phyloP scores from a whole-genome alignment of 1,140 invertebrate species.

The Teleogryllus occipitalis region DNA sequence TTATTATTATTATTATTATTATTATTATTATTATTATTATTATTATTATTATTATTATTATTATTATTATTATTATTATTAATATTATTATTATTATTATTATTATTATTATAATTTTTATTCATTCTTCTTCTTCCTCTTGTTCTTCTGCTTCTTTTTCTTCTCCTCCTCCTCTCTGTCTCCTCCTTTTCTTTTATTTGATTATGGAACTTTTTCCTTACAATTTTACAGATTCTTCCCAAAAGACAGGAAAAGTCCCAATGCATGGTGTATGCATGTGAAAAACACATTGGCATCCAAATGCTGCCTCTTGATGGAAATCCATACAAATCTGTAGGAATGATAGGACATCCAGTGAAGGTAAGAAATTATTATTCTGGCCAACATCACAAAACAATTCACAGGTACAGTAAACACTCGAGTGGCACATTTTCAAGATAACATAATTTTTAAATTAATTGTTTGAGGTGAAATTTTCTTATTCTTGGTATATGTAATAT shows the following conservation, averaged over 20 bases:
- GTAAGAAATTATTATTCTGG: constrained; percentile 29
- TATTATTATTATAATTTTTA: not conserved
- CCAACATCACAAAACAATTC: not conserved
- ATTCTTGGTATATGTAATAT: too few relatives aligned
- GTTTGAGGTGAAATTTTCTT: not conserved
- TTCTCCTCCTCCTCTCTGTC: not conserved
- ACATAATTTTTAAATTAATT: not conserved
- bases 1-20: not conserved
- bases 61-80: not conserved
- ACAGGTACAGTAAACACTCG: too few relatives aligned
- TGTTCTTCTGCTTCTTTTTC: not conserved
- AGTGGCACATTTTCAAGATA: not conserved
- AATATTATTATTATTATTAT: not conserved
- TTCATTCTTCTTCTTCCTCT: too few relatives aligned
- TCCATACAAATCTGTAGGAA: constrained; percentile 56
- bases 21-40: not conserved
- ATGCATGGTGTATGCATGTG: constrained; percentile 54
- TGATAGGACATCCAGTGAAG: constrained; percentile 53
- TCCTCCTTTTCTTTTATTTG: not conserved
- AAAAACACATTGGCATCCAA: constrained; percentile 57
- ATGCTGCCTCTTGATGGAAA: constrained; percentile 62
- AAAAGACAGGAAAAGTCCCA: constrained; percentile 28
- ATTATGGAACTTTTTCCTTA: constrained; percentile 14
- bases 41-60: not conserved
- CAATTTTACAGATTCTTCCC: constrained; percentile 30